Percentiles rank a stretch among this genome's conserved stretches.
Evolutionary conservation across 2,888 invertebrate genomes (phyloP).

Genomic region (Trileptium ribeirensis): DNA sequence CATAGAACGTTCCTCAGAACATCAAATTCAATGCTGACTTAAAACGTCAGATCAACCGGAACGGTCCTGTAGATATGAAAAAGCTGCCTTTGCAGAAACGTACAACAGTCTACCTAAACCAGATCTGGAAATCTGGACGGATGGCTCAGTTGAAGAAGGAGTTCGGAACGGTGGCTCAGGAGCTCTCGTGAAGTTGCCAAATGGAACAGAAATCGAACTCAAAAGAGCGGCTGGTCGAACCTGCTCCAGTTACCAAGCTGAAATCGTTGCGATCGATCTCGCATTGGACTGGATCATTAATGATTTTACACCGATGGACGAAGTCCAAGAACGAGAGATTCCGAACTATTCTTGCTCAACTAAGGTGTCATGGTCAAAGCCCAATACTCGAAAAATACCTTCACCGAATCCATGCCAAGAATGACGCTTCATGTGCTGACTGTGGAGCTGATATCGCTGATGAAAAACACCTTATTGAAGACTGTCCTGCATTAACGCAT

Average conservation of each 20-base stretch:
- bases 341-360: too few relatives aligned
- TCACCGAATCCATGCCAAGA: neutral
- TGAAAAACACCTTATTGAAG: neutral
- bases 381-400: neutral
- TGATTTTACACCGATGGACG: too few relatives aligned
- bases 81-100: neutral
- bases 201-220: neutral
- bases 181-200: neutral
- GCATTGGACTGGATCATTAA: neutral
- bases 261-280: neutral
- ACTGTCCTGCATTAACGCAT: constrained; percentile 2
- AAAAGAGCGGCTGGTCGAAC: neutral
- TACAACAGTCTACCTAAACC: neutral
- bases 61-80: neutral
- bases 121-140: neutral
- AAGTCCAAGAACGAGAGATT: too few relatives aligned
- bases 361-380: too few relatives aligned
- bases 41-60: neutral
- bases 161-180: neutral
- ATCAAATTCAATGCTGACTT: neutral
- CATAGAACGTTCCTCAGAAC: neutral
- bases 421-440: neutral
- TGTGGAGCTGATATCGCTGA: neutral
- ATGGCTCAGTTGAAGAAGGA: neutral
- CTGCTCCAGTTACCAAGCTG: neutral